Evolutionary conservation across 2,888 invertebrate genomes (phyloP).

Genomic region (Metopia argyrocephala): DNA sequence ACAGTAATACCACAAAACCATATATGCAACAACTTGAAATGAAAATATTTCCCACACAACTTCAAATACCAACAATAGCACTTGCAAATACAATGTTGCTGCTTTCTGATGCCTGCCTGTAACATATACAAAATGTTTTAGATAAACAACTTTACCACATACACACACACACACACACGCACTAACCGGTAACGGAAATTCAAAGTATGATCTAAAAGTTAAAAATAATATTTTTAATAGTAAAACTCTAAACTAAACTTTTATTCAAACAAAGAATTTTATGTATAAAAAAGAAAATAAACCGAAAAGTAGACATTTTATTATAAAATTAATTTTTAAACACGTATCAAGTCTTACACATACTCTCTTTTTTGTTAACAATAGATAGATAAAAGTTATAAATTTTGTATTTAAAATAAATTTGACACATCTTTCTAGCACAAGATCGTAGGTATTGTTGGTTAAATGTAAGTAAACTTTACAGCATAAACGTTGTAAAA

Average conservation of each 20-base stretch:
- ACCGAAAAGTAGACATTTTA: background rate
- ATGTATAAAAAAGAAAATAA: background rate
- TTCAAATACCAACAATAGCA: conserved; percentile 13
- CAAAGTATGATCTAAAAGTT: conserved; percentile 39
- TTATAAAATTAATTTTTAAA: conserved; percentile 37
- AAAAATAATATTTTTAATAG: conserved; percentile 34
- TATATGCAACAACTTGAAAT: conserved; percentile 34
- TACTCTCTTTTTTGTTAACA: background rate
- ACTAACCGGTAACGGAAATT: conserved; percentile 52
- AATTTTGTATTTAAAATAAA: conserved; percentile 44
- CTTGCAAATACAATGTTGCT: conserved; percentile 31
- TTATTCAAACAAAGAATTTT: conserved; percentile 23
- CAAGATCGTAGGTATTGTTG: background rate
- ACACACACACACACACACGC: conserved; percentile 14
- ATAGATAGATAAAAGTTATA: conserved; percentile 46
- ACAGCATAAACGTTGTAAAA: conserved; percentile 50
- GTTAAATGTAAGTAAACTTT: background rate
- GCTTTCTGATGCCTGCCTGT: background rate
- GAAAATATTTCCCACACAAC: conserved; percentile 39
- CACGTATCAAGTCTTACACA: conserved; percentile 35
- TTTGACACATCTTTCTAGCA: conserved; percentile 40
- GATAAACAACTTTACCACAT: conserved; percentile 50
- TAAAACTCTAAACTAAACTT: conserved; percentile 30
- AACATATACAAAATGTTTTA: conserved; percentile 34
- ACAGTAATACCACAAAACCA: conserved; percentile 49